phyloP scores from a whole-genome alignment of 1,140 invertebrate species.

The Zaprionus africanus region DNA sequence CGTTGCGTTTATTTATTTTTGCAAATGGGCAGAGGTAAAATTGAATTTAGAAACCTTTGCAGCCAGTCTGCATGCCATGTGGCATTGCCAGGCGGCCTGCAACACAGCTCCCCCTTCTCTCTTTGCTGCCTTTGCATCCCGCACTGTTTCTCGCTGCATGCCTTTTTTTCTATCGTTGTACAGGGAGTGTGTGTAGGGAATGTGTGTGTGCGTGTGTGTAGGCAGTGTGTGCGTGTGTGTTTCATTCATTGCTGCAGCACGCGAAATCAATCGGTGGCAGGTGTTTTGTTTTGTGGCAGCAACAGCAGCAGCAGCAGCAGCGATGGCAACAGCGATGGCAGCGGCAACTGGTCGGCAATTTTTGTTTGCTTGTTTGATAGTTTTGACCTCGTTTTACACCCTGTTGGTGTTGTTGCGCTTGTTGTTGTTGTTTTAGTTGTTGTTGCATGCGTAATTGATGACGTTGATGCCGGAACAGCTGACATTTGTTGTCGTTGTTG shows the following conservation, averaged over 20 bases:
- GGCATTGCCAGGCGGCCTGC: too few relatives aligned
- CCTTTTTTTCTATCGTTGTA: slow-evolving; percentile 44
- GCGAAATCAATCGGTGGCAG: slow-evolving; percentile 51
- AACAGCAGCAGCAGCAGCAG: slow-evolving; percentile 20
- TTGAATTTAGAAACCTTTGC: too few relatives aligned
- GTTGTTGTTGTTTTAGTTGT: slow-evolving; percentile 24
- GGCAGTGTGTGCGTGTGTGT: slow-evolving; percentile 29
- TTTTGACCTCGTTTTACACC: slow-evolving; percentile 73
- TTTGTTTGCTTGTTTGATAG: slow-evolving; percentile 72
- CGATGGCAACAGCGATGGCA: slow-evolving; percentile 6
- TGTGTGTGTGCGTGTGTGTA: slow-evolving; percentile 39
- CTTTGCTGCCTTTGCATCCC: too few relatives aligned
- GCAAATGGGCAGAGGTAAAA: too few relatives aligned
- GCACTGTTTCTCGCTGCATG: not conserved
- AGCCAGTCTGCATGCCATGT: too few relatives aligned
- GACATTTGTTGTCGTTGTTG: slow-evolving; percentile 66
- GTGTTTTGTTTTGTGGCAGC: slow-evolving; percentile 74
- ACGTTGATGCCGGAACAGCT: slow-evolving; percentile 61
- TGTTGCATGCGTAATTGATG: slow-evolving; percentile 81
- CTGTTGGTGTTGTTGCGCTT: slow-evolving; percentile 12
- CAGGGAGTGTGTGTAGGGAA: slow-evolving; percentile 78
- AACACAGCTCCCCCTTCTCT: too few relatives aligned
- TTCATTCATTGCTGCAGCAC: slow-evolving; percentile 53
- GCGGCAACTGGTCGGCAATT: slow-evolving; percentile 56
- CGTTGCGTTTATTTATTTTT: too few relatives aligned